These are phyloP conservation scores for Ataeniobius toweri DNA, from an alignment of 2,797 vertebrate species.

Conservation along the genomic window DNA sequence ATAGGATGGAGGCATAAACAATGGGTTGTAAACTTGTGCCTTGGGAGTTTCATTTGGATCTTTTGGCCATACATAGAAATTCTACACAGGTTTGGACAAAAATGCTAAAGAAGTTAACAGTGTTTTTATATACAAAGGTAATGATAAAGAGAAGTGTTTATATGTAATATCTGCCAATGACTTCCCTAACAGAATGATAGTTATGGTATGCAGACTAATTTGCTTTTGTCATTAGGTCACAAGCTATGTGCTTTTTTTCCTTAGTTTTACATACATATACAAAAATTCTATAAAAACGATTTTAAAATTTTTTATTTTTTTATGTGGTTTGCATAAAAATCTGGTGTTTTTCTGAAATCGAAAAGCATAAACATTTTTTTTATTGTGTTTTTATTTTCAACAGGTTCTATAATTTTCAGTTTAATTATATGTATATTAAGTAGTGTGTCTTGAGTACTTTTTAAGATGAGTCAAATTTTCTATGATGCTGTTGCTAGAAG, in stretches of 20 bases:
- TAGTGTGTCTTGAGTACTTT: not conserved
- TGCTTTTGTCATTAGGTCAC: not conserved
- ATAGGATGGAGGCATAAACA: too few relatives aligned
- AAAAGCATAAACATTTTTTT: not conserved
- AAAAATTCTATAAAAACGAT: not conserved
- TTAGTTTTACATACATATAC: not conserved
- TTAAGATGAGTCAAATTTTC: not conserved
- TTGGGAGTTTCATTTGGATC: too few relatives aligned
- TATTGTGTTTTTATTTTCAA: not conserved
- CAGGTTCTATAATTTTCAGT: not conserved
- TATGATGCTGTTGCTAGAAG: not conserved
- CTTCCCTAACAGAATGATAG: not conserved
- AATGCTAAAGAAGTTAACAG: too few relatives aligned
- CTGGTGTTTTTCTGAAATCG: not conserved
- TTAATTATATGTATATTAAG: not conserved
- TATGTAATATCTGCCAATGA: too few relatives aligned
- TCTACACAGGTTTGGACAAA: too few relatives aligned
- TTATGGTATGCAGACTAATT: not conserved
- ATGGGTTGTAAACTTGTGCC: too few relatives aligned
- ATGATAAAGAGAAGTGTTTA: too few relatives aligned
- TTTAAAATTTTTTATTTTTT: too few relatives aligned
- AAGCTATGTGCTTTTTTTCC: not conserved
- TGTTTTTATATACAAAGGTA: too few relatives aligned
- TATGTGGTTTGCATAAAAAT: not conserved
- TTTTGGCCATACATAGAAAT: too few relatives aligned